A percentile compares a stretch with the other conserved stretches of the same genome.
phyloP scores from a whole-genome alignment of 2,113 vertebrate genomes.

The Scomber japonicus region DNA sequence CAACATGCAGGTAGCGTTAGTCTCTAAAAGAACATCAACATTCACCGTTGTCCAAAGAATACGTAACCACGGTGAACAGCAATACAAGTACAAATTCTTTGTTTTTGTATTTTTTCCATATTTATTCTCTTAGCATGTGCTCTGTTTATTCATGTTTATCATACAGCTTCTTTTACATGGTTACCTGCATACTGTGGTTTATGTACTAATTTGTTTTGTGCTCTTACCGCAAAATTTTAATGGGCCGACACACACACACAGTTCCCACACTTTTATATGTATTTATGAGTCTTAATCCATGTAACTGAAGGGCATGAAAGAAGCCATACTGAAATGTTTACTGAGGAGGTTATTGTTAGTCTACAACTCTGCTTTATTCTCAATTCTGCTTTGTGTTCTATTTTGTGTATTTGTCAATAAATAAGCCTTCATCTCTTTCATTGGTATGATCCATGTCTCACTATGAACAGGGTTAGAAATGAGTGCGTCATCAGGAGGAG shows the following conservation, averaged over 20 bases:
- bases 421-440: slow-evolving; percentile 61
- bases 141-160: slow-evolving; percentile 71
- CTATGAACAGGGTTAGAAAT: not conserved
- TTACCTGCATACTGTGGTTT: slow-evolving; percentile 53
- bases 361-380: slow-evolving; percentile 15
- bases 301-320: slow-evolving; percentile 49
- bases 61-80: slow-evolving; percentile 46
- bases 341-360: slow-evolving; percentile 41
- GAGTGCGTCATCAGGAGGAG: not conserved
- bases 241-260: not conserved
- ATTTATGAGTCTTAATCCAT: slow-evolving; percentile 80
- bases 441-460: not conserved
- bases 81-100: slow-evolving; percentile 61
- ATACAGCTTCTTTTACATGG: slow-evolving; percentile 46
- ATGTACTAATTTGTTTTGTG: slow-evolving; percentile 33
- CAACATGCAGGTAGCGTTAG: slow-evolving; percentile 52
- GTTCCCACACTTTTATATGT: slow-evolving; percentile 55
- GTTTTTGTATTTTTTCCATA: slow-evolving; percentile 68
- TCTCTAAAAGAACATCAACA: slow-evolving; percentile 62
- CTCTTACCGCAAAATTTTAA: slow-evolving; percentile 27
- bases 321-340: slow-evolving; percentile 71
- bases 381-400: slow-evolving; percentile 55
- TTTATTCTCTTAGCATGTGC: slow-evolving; percentile 79
- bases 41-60: slow-evolving; percentile 65
- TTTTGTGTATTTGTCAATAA: slow-evolving; percentile 77